Base-by-base conservation (phyloP, 1,140 invertebrate genomes). In the Melanaphis sacchari region DNA sequence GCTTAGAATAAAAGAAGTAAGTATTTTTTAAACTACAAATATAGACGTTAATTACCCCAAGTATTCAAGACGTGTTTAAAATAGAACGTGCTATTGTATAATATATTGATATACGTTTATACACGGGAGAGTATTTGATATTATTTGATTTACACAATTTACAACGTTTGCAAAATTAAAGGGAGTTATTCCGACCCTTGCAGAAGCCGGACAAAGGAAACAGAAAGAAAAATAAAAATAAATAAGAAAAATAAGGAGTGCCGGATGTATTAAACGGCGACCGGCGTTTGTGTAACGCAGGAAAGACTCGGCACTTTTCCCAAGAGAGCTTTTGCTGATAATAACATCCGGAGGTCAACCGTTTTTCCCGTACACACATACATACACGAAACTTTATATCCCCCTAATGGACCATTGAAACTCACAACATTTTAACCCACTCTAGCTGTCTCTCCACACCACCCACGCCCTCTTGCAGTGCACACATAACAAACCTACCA, bases 301-400 rank as follows among this genome's bases (percentile, higher is more conserved):
- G 81, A 92, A 90, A 84, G 91, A 92, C 91, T 43, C 59, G 41
- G 43, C 66, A 38, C 59, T 93, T 52, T 84, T 84, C 91, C 91
- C 91, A 93, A 93, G 91, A 93, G 91, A 93, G 91, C 91, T 93
- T 93, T 93, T 93, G 76, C 91, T 84, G 81, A 82, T 93, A 93
- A 93, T 93, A 93, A 93, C 91, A 93, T 93, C 91, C 91, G 91
- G 91, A 84, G 91, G 91, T 93, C 91, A 93, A 84, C 91, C 91
- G 91, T 93, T 84, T 92, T 84, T 36, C 46, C n/a, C 91, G 46
- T 46, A 24, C 46, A 49, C 90, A 1, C 88, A 87, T 26, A 43
- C 40, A 36, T 38, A 40, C 91, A 84, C 49, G 31, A 4, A 7
- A 54, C 26, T 21, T 52, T 93, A 84, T 93, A 52, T 52, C 46